phyloP scores from a whole-genome alignment of 2,113 vertebrate species.

The Falcunculus frontatus region DNA sequence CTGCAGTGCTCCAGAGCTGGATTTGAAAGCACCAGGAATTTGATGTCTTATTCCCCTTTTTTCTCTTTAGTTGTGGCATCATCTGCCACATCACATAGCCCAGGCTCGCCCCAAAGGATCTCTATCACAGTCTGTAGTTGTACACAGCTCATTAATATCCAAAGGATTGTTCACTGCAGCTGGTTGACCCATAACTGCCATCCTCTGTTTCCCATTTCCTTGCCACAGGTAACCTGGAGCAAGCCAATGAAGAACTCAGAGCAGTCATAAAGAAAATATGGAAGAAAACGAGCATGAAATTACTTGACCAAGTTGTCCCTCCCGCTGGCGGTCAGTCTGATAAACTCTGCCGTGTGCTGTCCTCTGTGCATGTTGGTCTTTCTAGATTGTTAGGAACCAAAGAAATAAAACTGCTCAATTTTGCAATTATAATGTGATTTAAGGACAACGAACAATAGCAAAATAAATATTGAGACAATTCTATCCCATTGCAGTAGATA shows the following conservation, averaged over 20 bases:
- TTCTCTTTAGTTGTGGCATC: background rate
- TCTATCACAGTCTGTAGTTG: background rate
- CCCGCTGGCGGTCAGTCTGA: constrained; percentile 95
- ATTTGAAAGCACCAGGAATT: background rate
- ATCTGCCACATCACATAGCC: background rate
- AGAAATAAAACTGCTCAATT: background rate
- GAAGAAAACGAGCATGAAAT: constrained; percentile 99
- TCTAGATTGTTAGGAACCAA: background rate
- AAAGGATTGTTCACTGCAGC: background rate
- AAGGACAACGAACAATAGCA: background rate
- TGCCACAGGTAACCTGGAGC: constrained; percentile 90
- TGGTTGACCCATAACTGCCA: background rate
- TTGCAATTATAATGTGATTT: background rate
- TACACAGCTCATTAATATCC: background rate
- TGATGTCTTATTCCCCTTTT: background rate
- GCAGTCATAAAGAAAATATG: constrained; percentile 99
- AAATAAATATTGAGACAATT: background rate
- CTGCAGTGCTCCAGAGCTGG: background rate
- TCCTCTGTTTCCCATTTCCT: background rate
- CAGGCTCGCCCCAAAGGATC: background rate
- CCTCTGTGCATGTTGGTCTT: background rate
- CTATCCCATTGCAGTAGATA: background rate
- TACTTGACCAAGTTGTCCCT: constrained; percentile 98
- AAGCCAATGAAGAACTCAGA: constrained; percentile 96
- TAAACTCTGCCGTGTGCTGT: constrained; percentile 6